Evolutionary conservation across 2,113 vertebrate genomes (phyloP), one percentile per base, ranked within the genome.

Genomic region (Aptenodytes patagonicus): DNA sequence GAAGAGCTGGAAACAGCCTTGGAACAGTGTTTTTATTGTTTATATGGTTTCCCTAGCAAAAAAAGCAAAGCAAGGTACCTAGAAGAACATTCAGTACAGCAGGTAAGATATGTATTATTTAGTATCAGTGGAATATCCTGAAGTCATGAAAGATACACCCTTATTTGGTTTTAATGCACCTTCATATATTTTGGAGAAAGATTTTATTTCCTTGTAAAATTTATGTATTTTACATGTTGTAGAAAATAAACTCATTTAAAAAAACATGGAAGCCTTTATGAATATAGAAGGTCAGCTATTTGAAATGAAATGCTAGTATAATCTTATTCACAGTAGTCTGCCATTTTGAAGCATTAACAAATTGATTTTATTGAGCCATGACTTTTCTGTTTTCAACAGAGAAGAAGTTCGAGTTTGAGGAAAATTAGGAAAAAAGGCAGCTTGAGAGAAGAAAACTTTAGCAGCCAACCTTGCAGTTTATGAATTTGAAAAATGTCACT

Each of bases 11-110:
- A 99, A 97, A 99, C 99, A 10, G 99, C 99, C 24, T 91, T 99
- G 94, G 99, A 99, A 89, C 99, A 99, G 96, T 99, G 99, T 75
- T 99, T 99, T 96, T 99, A 99, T 96, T 99, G 99, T 86, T 97
- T 99, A 0, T 99, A 99, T 57, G 98, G 98, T 38, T 99, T 99
- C 88, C 99, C 99, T 65, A 99, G 99, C 97, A 99, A 99, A 97
- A 99, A 99, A 97, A 99, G 99, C 98, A 99, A 99, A 97, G 98
- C 99, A 44, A 98, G 99, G 32, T 99, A 99, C 94, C 97, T 99
- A 60, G 99, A 99, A 95, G 99, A 99, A 51, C 99, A 99, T 96
- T 99, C 99, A 1, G 99, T 98, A 44, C 99, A 98, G 94, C 99
- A 99, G 99, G 99, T 99, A 55, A 96, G 91, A 65, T 22, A 7